Conservation (phyloP, 2,113 vertebrate species). For the Sander lucioperca region DNA sequence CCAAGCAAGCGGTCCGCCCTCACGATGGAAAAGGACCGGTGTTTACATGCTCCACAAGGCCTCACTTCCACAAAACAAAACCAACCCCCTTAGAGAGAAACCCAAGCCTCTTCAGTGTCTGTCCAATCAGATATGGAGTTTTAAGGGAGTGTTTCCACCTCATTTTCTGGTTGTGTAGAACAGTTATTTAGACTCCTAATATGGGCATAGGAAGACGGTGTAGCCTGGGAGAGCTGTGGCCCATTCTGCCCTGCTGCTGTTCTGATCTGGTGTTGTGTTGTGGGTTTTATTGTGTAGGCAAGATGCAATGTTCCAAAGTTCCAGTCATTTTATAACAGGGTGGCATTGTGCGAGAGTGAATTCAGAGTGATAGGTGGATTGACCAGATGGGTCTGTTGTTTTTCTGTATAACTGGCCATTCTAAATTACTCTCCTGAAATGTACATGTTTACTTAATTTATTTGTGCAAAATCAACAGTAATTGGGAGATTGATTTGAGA, state of each 20-base stretch:
- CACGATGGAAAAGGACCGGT: constrained; percentile 59
- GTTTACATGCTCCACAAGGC: constrained; percentile 78
- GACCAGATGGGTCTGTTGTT: constrained; percentile 1
- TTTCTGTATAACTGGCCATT: neutral
- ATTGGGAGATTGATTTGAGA: neutral
- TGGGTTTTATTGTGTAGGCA: constrained; percentile 45
- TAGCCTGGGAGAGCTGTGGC: constrained; percentile 38
- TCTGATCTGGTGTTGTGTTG: constrained; percentile 26
- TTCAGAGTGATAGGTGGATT: constrained; percentile 21
- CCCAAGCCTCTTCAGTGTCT: constrained; percentile 35
- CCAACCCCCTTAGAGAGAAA: constrained; percentile 66
- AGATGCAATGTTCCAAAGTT: constrained; percentile 36
- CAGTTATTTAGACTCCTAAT: constrained; percentile 42
- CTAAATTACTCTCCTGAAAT: neutral
- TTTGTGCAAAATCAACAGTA: neutral
- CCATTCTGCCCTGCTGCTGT: constrained; percentile 22
- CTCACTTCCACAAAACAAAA: constrained; percentile 72
- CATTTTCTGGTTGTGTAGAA: constrained; percentile 37
- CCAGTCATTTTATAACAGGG: constrained; percentile 34
- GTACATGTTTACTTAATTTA: neutral
- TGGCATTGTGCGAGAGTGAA: constrained; percentile 11
- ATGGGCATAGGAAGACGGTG: constrained; percentile 49
- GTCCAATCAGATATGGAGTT: constrained; percentile 65
- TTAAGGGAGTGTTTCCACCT: constrained; percentile 56
- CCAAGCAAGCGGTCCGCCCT: constrained; percentile 42